phyloP scores from a whole-genome alignment of 2,797 vertebrate species.

The Numenius phaeopus region DNA sequence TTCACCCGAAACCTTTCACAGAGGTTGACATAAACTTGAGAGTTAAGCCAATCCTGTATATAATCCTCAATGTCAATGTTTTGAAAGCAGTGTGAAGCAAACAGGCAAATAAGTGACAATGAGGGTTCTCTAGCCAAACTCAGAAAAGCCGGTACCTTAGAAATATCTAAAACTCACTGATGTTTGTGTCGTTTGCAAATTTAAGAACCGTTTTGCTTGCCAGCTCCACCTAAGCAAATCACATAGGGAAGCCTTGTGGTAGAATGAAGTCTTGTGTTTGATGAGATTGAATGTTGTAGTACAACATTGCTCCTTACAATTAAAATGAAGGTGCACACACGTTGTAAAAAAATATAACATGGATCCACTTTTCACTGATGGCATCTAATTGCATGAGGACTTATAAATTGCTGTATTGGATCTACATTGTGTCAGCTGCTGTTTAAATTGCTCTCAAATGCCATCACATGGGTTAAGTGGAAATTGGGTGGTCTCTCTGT shows the following conservation, averaged over 20 bases:
- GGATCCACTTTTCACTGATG: not conserved
- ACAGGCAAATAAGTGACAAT: not conserved
- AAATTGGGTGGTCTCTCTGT: not conserved
- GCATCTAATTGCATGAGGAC: not conserved
- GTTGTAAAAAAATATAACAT: not conserved
- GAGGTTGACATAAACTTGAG: not conserved
- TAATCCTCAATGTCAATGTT: not conserved
- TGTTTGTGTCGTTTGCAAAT: not conserved
- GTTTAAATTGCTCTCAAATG: not conserved
- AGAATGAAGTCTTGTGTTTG: not conserved
- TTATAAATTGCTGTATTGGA: not conserved
- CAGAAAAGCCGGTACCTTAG: not conserved
- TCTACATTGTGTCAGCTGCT: not conserved
- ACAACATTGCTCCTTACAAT: not conserved
- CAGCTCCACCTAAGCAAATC: not conserved
- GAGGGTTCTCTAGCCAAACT: not conserved
- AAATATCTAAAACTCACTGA: not conserved
- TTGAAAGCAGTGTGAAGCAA: not conserved
- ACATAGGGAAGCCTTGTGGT: not conserved
- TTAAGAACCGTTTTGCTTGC: not conserved
- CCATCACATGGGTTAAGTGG: not conserved
- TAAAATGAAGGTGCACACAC: not conserved
- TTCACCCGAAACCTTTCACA: not conserved
- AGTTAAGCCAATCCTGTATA: not conserved
- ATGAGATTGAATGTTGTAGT: not conserved